phyloP scores from a whole-genome alignment of 2,888 invertebrate species.

The Chalcis sispes region DNA sequence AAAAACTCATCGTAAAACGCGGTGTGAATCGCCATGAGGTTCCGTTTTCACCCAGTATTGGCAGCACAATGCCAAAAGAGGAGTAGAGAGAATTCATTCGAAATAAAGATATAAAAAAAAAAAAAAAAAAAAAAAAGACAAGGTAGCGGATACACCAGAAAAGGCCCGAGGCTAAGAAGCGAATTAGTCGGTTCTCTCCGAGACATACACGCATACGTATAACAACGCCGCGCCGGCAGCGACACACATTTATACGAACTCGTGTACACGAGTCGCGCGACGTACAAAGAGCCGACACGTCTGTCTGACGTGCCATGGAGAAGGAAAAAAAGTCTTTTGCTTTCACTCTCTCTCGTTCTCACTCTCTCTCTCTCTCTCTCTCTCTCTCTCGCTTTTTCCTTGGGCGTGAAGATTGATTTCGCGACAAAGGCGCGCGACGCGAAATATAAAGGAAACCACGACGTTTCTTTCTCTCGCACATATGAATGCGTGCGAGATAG shows the following conservation, averaged over 20 bases:
- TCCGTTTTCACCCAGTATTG: slow-evolving; percentile 8
- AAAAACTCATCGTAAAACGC: background rate
- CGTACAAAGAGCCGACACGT: slow-evolving; percentile 26
- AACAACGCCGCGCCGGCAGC: background rate
- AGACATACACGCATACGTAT: too few species aligned
- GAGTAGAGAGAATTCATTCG: slow-evolving; percentile 2
- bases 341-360: slow-evolving; percentile 22
- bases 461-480: background rate
- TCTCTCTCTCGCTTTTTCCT: slow-evolving; percentile 19
- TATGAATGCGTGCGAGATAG: too few species aligned
- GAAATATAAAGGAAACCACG: slow-evolving; percentile 24
- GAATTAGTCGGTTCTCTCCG: slow-evolving; percentile 48
- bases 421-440: background rate
- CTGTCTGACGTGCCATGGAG: background rate
- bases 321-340: slow-evolving; percentile 11
- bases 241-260: background rate
- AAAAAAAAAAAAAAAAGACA: background rate
- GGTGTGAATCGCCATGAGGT: too few species aligned
- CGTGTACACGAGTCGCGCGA: background rate
- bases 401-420: slow-evolving; percentile 53
- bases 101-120: too few species aligned
- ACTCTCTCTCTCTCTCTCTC: background rate
- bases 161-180: slow-evolving; percentile 48
- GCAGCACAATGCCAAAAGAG: slow-evolving; percentile 12
- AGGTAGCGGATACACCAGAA: background rate